These are phyloP conservation scores for Oryctolagus cuniculus DNA, from an alignment of 2,113 vertebrate genomes.

Conservation along the genomic window mOryCun1.1 NC_091436.1:164554501-164555000, in stretches of 20 bases:
- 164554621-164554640: not conserved
- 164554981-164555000: not conserved
- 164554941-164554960: not conserved
- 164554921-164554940: too few species aligned
- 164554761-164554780: not conserved
- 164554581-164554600: constrained; percentile 3
- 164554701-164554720: not conserved
- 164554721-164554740: not conserved
- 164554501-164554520: constrained; percentile 18
- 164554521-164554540: not conserved
- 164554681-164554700: not conserved
- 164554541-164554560: not conserved
- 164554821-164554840: not conserved
- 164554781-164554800: not conserved
- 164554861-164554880: not conserved
- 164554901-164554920: not conserved
- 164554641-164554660: not conserved
- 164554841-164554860: not conserved
- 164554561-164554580: not conserved
- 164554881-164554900: not conserved
- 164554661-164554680: not conserved
- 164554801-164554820: not conserved
- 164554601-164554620: not conserved
- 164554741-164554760: not conserved
- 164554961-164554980: not conserved